A percentile compares a stretch with the other conserved stretches of the same genome.
Conservation (phyloP, 2,797 vertebrate species). For the Ptychadena robeensis region DNA sequence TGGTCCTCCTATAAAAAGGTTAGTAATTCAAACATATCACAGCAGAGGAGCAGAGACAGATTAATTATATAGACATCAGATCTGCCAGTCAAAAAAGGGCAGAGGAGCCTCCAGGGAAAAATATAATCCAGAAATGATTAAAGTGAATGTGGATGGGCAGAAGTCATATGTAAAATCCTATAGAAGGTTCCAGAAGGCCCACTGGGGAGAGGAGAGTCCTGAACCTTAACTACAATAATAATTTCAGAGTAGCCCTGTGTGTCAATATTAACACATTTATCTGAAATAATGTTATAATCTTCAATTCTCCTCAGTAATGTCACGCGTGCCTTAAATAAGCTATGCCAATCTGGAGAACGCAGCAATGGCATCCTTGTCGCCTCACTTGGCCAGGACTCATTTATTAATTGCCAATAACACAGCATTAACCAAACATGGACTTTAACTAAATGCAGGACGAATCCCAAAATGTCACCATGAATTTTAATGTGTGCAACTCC, state of each 20-base stretch:
- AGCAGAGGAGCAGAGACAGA: not conserved
- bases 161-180: not conserved
- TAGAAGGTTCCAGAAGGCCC: not conserved
- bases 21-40: not conserved
- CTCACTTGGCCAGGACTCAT: not conserved
- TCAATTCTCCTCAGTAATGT: constrained; percentile 4
- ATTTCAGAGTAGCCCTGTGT: not conserved
- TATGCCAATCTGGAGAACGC: not conserved
- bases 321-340: not conserved
- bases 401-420: constrained; percentile 10
- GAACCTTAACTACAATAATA: not conserved
- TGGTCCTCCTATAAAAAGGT: not conserved
- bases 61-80: not conserved
- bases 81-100: constrained; percentile 2
- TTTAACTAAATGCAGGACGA: not conserved
- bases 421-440: not conserved
- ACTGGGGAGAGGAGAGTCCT: not conserved
- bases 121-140: constrained; percentile 2
- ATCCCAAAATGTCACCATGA: constrained; percentile 37
- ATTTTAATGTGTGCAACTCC: constrained; percentile 29
- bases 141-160: constrained; percentile 1
- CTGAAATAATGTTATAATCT: constrained; percentile 1
- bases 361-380: not conserved
- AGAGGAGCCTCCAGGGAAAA: not conserved
- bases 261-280: constrained; percentile 1